phyloP scores from a whole-genome alignment of 2,797 vertebrate genomes.

The Amazona finschi region DNA sequence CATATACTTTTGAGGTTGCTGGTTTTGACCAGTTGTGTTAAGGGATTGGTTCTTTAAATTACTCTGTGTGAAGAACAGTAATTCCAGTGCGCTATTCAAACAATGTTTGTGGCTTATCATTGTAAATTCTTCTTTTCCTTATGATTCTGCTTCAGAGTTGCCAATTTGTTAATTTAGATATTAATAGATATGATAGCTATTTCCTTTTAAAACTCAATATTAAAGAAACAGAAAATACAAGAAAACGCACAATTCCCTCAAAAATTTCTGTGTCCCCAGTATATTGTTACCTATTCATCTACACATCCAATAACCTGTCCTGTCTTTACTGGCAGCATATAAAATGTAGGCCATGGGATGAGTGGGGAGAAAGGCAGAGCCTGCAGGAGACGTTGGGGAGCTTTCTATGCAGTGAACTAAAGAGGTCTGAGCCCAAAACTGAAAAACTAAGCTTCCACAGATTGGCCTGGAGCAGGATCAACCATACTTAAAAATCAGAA shows the following conservation, averaged over 20 bases:
- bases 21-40: background rate
- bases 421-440: background rate
- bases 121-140: background rate
- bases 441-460: background rate
- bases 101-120: background rate
- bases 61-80: background rate
- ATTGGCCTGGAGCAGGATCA: background rate
- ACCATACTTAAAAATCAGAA: background rate
- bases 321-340: accelerated
- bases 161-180: background rate
- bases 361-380: background rate
- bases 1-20: background rate
- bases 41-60: background rate
- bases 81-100: background rate
- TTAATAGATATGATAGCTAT: background rate
- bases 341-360: background rate
- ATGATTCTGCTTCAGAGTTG: background rate
- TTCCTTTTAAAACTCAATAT: background rate
- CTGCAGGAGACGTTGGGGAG: background rate
- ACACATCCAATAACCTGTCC: background rate
- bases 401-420: background rate
- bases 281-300: background rate
- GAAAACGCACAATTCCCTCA: accelerated
- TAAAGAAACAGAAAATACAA: background rate
- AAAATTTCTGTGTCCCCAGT: background rate